Evolutionary conservation across 2,888 invertebrate genomes (phyloP).

Genomic region (Cheilosia scutellata): DNA sequence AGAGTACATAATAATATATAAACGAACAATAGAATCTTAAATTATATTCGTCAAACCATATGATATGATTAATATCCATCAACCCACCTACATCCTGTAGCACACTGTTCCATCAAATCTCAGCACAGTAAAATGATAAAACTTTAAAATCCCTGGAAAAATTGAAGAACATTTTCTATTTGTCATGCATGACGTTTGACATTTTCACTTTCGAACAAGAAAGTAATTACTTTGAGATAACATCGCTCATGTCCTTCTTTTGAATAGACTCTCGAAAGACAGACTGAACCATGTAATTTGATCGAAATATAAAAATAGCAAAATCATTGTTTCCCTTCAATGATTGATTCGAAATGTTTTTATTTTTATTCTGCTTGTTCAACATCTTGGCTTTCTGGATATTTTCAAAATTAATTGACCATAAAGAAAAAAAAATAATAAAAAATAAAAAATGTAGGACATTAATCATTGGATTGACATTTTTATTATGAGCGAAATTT

Average conservation of each 20-base stretch:
- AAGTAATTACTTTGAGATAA: conserved; percentile 8
- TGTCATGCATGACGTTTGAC: conserved; percentile 1
- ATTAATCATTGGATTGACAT: conserved; percentile 37
- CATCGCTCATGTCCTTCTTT: not conserved
- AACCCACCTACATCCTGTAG: too few species aligned
- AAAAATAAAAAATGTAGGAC: not conserved
- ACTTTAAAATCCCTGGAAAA: too few species aligned
- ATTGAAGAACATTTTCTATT: not conserved
- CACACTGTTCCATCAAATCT: too few species aligned
- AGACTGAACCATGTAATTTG: not conserved
- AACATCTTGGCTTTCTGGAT: not conserved
- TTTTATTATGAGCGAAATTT: conserved; percentile 25
- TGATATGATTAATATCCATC: too few species aligned
- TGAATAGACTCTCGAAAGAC: not conserved
- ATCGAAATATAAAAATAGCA: not conserved
- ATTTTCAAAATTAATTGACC: conserved; percentile 36
- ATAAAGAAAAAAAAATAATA: not conserved
- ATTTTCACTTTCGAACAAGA: not conserved
- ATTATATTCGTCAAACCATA: too few species aligned
- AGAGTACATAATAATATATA: too few species aligned
- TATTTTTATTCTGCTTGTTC: not conserved
- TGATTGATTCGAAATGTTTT: conserved; percentile 21
- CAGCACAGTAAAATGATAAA: too few species aligned
- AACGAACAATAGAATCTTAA: too few species aligned
- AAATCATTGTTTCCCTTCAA: conserved; percentile 23